Percentiles rank a stretch among this genome's conserved stretches.
Evolutionary conservation across 1,140 invertebrate genomes (phyloP).

Genomic region (Teleopsis dalmanni): DNA sequence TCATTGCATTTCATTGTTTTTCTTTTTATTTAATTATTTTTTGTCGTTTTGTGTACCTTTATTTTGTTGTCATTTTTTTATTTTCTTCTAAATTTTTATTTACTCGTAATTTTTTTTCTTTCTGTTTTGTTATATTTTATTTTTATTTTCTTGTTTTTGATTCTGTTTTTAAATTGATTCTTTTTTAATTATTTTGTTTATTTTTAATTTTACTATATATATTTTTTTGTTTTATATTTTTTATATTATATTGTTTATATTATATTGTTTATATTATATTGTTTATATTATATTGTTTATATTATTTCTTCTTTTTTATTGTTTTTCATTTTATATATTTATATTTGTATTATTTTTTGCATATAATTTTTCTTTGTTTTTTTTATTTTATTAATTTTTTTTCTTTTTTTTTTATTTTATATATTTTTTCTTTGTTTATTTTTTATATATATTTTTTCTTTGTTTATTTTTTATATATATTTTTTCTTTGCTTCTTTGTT

Average conservation of each 20-base stretch:
- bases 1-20: too few relatives aligned
- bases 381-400: not conserved
- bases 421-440: not conserved
- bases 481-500: conserved; percentile 1
- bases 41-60: too few relatives aligned
- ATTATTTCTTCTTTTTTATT: not conserved
- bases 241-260: not conserved
- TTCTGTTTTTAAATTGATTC: not conserved
- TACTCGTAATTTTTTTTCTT: not conserved
- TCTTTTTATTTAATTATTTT: too few relatives aligned
- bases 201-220: not conserved
- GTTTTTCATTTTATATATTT: not conserved
- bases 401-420: not conserved
- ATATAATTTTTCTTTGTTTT: not conserved
- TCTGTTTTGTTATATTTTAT: not conserved
- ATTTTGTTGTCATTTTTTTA: not conserved
- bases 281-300: not conserved
- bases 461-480: not conserved
- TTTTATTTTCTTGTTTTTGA: not conserved
- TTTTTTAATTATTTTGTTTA: not conserved
- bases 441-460: not conserved
- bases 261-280: not conserved
- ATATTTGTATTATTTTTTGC: not conserved
- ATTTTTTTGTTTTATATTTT: not conserved
- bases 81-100: not conserved